Conservation (phyloP, 2,113 vertebrate species). For the Platichthys flesus region DNA sequence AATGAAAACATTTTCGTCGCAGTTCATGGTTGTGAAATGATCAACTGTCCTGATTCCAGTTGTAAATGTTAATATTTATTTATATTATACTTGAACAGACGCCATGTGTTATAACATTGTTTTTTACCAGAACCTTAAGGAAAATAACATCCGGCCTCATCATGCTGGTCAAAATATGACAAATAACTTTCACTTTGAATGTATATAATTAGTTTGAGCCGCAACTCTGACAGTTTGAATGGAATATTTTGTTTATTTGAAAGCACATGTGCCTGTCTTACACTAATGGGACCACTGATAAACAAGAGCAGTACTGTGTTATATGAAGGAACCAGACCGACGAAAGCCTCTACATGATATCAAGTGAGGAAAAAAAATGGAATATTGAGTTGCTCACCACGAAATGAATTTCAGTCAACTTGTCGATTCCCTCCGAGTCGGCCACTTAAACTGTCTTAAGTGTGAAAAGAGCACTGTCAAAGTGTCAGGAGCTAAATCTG, state of each 20-base stretch:
- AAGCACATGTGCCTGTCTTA: slow-evolving; percentile 23
- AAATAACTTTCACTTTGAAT: slow-evolving; percentile 32
- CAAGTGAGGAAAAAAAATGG: slow-evolving; percentile 23
- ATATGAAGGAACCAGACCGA: slow-evolving; percentile 31
- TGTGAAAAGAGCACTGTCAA: slow-evolving; percentile 65
- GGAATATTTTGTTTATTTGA: slow-evolving; percentile 39
- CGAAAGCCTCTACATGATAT: slow-evolving; percentile 26
- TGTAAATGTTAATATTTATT: no score
- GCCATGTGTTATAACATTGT: neutral
- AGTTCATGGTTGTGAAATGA: no score
- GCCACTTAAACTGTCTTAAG: slow-evolving; percentile 71
- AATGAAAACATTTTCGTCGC: no score
- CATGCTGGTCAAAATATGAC: slow-evolving; percentile 4
- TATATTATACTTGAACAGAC: neutral
- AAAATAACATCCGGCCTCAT: slow-evolving; percentile 13
- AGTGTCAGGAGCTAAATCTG: slow-evolving; percentile 45
- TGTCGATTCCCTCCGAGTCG: slow-evolving; percentile 28
- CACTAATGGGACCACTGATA: slow-evolving; percentile 44
- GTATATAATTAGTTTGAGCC: slow-evolving; percentile 46
- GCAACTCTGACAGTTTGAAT: slow-evolving; percentile 17
- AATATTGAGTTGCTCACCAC: slow-evolving; percentile 23
- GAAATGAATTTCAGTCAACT: slow-evolving; percentile 35
- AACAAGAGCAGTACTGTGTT: slow-evolving; percentile 40
- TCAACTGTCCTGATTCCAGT: no score
- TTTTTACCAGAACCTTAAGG: slow-evolving; percentile 4